Evolutionary conservation across 2,113 vertebrate genomes (phyloP).

Genomic region (Pituophis catenifer): DNA sequence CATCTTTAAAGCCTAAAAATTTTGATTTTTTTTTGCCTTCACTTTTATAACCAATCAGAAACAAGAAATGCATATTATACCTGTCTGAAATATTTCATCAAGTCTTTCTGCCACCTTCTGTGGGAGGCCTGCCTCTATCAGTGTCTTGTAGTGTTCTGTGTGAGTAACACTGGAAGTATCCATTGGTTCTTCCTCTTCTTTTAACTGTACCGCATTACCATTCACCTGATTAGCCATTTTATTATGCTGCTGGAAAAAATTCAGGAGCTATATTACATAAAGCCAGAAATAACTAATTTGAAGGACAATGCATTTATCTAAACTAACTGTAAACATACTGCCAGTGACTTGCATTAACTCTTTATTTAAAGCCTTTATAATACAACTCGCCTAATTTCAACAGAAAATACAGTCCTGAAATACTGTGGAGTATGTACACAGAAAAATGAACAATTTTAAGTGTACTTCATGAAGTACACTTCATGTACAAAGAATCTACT

Average conservation of each 20-base stretch:
- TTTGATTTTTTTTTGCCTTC: slow-evolving; percentile 77
- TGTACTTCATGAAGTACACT: slow-evolving; percentile 40
- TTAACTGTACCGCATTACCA: slow-evolving; percentile 89
- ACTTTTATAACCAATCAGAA: slow-evolving; percentile 83
- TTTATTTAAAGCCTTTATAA: slow-evolving; percentile 69
- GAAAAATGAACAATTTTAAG: slow-evolving; percentile 60
- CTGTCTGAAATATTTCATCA: slow-evolving; percentile 98
- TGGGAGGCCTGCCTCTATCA: slow-evolving; percentile 91
- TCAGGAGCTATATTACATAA: slow-evolving; percentile 85
- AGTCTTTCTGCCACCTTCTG: slow-evolving; percentile 97
- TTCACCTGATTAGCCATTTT: slow-evolving; percentile 99
- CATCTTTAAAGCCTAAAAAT: slow-evolving; percentile 76
- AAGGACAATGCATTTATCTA: slow-evolving; percentile 82
- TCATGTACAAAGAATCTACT: slow-evolving; percentile 73
- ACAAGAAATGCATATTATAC: slow-evolving; percentile 88
- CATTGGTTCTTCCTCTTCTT: slow-evolving; percentile 98
- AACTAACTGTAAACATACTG: slow-evolving; percentile 81
- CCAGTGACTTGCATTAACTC: slow-evolving; percentile 72
- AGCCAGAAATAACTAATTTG: slow-evolving; percentile 83
- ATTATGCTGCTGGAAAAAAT: slow-evolving; percentile 86
- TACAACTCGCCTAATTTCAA: slow-evolving; percentile 70
- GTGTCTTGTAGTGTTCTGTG: slow-evolving; percentile 94
- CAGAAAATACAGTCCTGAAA: slow-evolving; percentile 62
- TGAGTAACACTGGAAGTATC: slow-evolving; percentile 88
- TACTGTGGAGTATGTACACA: slow-evolving; percentile 72